Evolutionary conservation across 2,888 invertebrate genomes (phyloP).

Genomic region (Aspidiotus destructor): DNA sequence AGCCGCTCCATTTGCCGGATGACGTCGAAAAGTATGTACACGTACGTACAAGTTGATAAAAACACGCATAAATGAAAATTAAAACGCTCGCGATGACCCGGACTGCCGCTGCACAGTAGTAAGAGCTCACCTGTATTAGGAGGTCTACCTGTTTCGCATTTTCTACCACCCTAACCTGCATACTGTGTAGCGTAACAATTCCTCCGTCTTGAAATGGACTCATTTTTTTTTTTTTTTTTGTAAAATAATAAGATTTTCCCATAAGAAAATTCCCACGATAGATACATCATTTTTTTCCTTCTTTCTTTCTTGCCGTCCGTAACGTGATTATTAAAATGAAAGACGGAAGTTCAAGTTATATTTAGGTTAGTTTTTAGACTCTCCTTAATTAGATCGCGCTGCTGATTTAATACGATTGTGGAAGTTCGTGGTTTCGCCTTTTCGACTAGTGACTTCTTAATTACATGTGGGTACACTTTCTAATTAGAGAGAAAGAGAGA

Average conservation of each 20-base stretch:
- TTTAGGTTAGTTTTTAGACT: slow-evolving; percentile 27
- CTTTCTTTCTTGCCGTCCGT: not conserved
- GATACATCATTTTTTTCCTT: slow-evolving; percentile 27
- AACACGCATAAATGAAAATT: slow-evolving; percentile 20
- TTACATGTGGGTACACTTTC: slow-evolving; percentile 9
- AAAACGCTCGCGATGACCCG: slow-evolving; percentile 30
- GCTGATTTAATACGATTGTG: slow-evolving; percentile 29
- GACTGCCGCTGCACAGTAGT: not conserved
- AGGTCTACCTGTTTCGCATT: slow-evolving; percentile 18
- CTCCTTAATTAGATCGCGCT: slow-evolving; percentile 30
- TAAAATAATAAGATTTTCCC: slow-evolving; percentile 32
- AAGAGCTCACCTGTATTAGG: too few relatives aligned
- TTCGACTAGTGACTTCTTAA: slow-evolving; percentile 27
- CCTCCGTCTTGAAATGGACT: slow-evolving; percentile 25
- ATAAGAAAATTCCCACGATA: slow-evolving; percentile 36
- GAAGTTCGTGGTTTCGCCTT: slow-evolving; percentile 24
- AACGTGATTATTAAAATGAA: slow-evolving; percentile 33
- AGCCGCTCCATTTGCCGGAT: slow-evolving; percentile 8
- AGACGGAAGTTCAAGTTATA: slow-evolving; percentile 33
- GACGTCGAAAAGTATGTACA: slow-evolving; percentile 2
- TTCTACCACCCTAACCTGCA: slow-evolving; percentile 21
- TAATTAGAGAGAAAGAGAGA: slow-evolving; percentile 5
- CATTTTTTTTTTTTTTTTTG: slow-evolving; percentile 6
- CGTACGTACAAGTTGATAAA: not conserved
- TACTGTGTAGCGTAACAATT: slow-evolving; percentile 7